phyloP scores from a whole-genome alignment of 2,888 invertebrate species.

The Leptarthrus brevirostris region DNA sequence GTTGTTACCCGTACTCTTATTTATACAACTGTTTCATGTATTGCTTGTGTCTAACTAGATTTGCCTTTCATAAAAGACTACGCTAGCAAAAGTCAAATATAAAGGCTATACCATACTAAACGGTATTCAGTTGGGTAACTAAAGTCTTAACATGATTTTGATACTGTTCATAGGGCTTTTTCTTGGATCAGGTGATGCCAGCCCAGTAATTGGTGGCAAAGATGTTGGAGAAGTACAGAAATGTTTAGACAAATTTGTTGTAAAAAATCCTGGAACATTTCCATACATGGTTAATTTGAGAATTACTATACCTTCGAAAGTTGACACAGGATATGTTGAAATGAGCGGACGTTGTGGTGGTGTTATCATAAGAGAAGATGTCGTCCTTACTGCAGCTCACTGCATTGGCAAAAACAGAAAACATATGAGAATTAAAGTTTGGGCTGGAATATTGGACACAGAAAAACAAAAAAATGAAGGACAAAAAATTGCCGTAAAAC shows the following conservation, averaged over 20 bases:
- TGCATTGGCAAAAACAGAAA: not conserved
- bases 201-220: not conserved
- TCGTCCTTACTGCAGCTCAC: slow-evolving; percentile 14
- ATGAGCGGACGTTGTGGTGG: slow-evolving; percentile 7
- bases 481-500: not conserved
- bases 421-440: not conserved
- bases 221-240: not conserved
- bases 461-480: not conserved
- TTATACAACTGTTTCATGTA: too few relatives aligned
- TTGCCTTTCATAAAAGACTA: too few relatives aligned
- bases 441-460: slow-evolving; percentile 10
- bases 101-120: too few relatives aligned
- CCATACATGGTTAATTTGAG: not conserved
- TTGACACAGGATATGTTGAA: too few relatives aligned
- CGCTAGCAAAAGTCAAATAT: too few relatives aligned
- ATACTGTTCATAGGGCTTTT: too few relatives aligned
- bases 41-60: too few relatives aligned
- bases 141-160: too few relatives aligned
- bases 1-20: too few relatives aligned
- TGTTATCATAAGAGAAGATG: not conserved
- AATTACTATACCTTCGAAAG: not conserved
- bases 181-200: too few relatives aligned
- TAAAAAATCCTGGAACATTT: not conserved
- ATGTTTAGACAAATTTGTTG: not conserved
- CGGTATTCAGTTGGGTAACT: too few relatives aligned